Evolutionary conservation across 2,888 invertebrate genomes (phyloP).

Genomic region (Tethea ocularis): DNA sequence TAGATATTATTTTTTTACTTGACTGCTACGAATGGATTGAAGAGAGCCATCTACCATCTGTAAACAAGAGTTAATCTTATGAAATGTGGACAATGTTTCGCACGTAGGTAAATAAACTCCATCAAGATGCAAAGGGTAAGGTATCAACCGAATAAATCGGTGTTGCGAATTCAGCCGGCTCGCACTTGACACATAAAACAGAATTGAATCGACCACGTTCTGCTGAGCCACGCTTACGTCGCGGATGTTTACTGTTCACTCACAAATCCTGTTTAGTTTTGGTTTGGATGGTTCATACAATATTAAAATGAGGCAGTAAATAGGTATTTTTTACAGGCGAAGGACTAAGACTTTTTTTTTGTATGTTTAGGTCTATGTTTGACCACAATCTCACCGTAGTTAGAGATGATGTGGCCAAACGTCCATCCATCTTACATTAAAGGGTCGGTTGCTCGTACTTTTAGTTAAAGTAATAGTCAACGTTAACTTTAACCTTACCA

Average conservation of each 20-base stretch:
- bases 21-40: too few relatives aligned
- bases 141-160: slow-evolving; percentile 16
- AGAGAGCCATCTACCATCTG: too few relatives aligned
- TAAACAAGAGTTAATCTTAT: slow-evolving; percentile 6
- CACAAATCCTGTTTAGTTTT: slow-evolving; percentile 36
- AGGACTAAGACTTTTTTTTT: too few relatives aligned
- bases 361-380: too few relatives aligned
- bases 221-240: slow-evolving; percentile 47
- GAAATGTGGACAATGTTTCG: neutral
- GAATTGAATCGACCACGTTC: slow-evolving; percentile 65
- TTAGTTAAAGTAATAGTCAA: too few relatives aligned
- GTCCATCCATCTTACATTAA: too few relatives aligned
- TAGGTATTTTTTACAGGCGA: too few relatives aligned
- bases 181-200: slow-evolving; percentile 60
- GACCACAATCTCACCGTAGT: too few relatives aligned
- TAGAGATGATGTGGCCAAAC: too few relatives aligned
- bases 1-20: too few relatives aligned
- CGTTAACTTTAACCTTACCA: too few relatives aligned
- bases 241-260: slow-evolving; percentile 52
- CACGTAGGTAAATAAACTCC: slow-evolving; percentile 11
- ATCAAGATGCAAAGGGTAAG: slow-evolving; percentile 20
- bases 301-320: neutral
- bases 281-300: slow-evolving; percentile 33
- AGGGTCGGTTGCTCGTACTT: too few relatives aligned
- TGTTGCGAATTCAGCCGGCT: slow-evolving; percentile 20